Base-by-base conservation (phyloP, 2,797 vertebrate genomes). In the Oreochromis grahami region DNA sequence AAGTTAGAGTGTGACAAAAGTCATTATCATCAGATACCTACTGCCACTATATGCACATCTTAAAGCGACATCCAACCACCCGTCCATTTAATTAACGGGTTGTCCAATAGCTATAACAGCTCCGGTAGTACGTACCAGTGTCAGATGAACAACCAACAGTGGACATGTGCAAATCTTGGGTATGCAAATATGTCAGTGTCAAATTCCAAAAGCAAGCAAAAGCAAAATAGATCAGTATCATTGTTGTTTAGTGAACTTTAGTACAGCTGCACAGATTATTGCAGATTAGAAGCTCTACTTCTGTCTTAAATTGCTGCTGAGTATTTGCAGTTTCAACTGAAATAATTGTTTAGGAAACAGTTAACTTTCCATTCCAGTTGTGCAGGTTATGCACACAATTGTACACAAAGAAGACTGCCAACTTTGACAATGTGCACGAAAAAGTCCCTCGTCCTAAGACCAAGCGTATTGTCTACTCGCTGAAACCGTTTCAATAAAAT, bases 251-350 rank as follows among this genome's bases (percentile, higher is more conserved):
- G 34, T 70, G 2, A 70, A 70, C 24, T 26, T 70, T 70, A 3
- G 65, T 70, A 70, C 21, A 43, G 8, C 5, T 70, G 21, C 65
- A 70, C 21, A 70, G 21, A 45, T 45, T 26, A 45, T 41, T 41
- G 36, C 65, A 45, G 5, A 70, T 45, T 70, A 29, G 15, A 26
- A 70, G 0, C 0, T 19, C 6, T 45, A 70, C 24, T 45, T 70
- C 1, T 4, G 38, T 70, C 21, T 45, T 45, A 70, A 45, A 45
- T 12, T 70, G 41, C 45, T 45, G n/a, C 13, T 68, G 19, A 65
- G 34, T 38, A 65, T 65, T 38, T 65, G 60, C 7, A 65, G n/a
- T 5, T 24, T 68, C n/a, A 68, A 43, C 63, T 1, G 13, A 68
- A 65, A 65, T 6, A 65, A 68, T 9, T 43, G 36, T 65, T 65